phyloP scores from a whole-genome alignment of 2,888 invertebrate genomes.

The Melanostoma scalare region DNA sequence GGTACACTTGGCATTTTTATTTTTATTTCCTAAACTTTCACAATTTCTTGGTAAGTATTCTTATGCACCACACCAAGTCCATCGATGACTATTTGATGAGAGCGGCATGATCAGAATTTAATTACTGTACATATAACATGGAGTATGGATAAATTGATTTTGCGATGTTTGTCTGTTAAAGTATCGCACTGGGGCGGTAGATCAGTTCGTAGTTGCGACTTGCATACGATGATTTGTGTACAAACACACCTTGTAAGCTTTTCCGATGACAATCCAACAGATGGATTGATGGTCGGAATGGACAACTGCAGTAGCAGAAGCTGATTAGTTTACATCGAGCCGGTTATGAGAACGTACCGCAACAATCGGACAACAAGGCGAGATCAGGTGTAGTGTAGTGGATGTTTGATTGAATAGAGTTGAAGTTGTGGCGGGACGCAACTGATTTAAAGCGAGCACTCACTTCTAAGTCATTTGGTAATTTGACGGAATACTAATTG shows the following conservation, averaged over 20 bases:
- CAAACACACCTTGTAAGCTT: conserved; percentile 39
- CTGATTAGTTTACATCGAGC: conserved; percentile 65
- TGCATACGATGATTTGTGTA: conserved; percentile 31
- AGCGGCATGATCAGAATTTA: conserved; percentile 70
- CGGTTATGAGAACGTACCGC: conserved; percentile 63
- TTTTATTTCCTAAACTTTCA: conserved; percentile 53
- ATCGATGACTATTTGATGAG: conserved; percentile 43
- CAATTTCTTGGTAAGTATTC: conserved; percentile 61
- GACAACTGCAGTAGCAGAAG: conserved; percentile 62
- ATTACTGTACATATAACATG: conserved; percentile 46
- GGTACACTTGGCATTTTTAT: conserved; percentile 36
- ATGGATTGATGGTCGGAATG: conserved; percentile 42
- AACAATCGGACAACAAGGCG: conserved; percentile 25
- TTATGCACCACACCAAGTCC: conserved; percentile 62
- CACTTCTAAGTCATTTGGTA: conserved; percentile 51
- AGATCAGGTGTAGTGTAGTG: conserved; percentile 39
- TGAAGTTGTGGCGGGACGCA: conserved; percentile 47
- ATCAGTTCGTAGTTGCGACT: conserved; percentile 20
- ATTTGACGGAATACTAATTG: conserved; percentile 65
- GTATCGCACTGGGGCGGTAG: conserved; percentile 29
- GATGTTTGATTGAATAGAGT: not conserved
- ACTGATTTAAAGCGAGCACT: conserved; percentile 45
- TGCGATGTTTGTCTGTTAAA: conserved; percentile 27
- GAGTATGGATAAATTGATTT: conserved; percentile 61
- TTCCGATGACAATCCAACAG: conserved; percentile 55